Percentiles rank a stretch among this genome's conserved stretches.
Evolutionary conservation across 2,797 vertebrate species (phyloP).

Genomic region (Pipistrellus pygmaeus): DNA sequence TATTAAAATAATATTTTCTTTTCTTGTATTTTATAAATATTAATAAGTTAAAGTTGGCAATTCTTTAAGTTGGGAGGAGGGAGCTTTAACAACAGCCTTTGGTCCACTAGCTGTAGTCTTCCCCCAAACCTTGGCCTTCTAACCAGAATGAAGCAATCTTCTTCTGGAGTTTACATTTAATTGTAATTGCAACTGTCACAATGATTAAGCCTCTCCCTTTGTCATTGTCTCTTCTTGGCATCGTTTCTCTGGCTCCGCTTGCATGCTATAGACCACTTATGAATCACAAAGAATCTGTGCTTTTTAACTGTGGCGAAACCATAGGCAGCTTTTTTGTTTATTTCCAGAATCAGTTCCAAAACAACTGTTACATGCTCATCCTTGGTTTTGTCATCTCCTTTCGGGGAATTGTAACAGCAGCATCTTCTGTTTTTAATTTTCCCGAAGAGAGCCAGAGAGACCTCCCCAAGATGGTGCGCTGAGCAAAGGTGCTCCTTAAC

Average conservation of each 20-base stretch:
- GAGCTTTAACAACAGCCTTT: slow-evolving; percentile 3
- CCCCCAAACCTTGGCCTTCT: slow-evolving; percentile 63
- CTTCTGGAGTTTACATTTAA: slow-evolving; percentile 76
- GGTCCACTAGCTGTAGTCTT: slow-evolving; percentile 32
- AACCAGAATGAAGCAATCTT: slow-evolving; percentile 66
- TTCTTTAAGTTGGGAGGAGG: slow-evolving; percentile 39
- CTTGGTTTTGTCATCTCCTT: slow-evolving; percentile 73
- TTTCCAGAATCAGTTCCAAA: slow-evolving; percentile 80
- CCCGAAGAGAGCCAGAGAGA: slow-evolving; percentile 55
- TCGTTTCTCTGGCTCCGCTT: slow-evolving; percentile 65
- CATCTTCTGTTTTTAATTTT: slow-evolving; percentile 76
- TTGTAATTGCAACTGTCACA: slow-evolving; percentile 69
- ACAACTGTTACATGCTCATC: slow-evolving; percentile 75
- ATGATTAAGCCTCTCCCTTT: slow-evolving; percentile 72
- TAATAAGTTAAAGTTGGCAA: slow-evolving; percentile 37
- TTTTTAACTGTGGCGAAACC: slow-evolving; percentile 61
- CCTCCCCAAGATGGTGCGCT: slow-evolving; percentile 20
- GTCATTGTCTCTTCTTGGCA: slow-evolving; percentile 71
- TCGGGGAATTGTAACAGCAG: slow-evolving; percentile 69
- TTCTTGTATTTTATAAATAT: slow-evolving; percentile 35
- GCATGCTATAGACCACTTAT: slow-evolving; percentile 59
- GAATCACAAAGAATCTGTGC: slow-evolving; percentile 70
- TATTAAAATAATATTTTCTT: slow-evolving; percentile 67
- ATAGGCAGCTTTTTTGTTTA: slow-evolving; percentile 66
- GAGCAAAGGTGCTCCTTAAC: slow-evolving; percentile 72